Base-by-base conservation (phyloP, 2,113 vertebrate genomes). In the Eurypyga helias region DNA sequence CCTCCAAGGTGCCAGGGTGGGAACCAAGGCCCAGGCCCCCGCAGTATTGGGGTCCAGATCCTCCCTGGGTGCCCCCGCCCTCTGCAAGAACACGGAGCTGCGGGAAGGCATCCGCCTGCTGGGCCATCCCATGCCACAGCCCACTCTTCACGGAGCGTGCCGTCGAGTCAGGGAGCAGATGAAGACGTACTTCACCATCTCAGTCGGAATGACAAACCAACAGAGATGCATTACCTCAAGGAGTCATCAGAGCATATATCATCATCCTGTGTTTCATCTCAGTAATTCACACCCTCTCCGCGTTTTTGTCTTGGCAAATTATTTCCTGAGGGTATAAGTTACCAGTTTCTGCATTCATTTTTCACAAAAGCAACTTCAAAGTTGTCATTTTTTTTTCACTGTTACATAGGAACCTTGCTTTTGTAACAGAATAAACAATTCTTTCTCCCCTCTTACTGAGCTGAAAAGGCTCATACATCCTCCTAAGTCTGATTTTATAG, bases 1-100 rank as follows among this genome's bases (percentile, higher is more conserved):
- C 13, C 23, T 38, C 10, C 43, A 20, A 1, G 1, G 3, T 13
- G 10, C 19, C 20, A 0, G 0, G 1, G 29, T 17, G 60, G 28
- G 11, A 77, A 4, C 43, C 29, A 5, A 46, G 20, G 21, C 34
- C 20, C 51, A 10, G n/a, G 11, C 8, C 20, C 19, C 34, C 1
- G 1, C 45, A 25, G 43, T 9, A 20, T 13, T 8, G 29, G 36
- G 4, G 24, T 13, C 9, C 1, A 61, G 10, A 33, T 33, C 21
- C 1, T 6, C 38, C 11, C 26, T 10, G 19, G n/a, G 28, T 60
- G 28, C 29, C 21, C 8, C 3, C 48, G 12, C 17, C 8, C 41
- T 19, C 17, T 1, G 3, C 33, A 8, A 52, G 41, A 24, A 0
- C 72, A 7, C 20, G 0, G 0, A 48, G 21, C 34, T 12, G 28